phyloP scores from a whole-genome alignment of 1,140 invertebrate genomes.

The Gryllus bimaculatus region DNA sequence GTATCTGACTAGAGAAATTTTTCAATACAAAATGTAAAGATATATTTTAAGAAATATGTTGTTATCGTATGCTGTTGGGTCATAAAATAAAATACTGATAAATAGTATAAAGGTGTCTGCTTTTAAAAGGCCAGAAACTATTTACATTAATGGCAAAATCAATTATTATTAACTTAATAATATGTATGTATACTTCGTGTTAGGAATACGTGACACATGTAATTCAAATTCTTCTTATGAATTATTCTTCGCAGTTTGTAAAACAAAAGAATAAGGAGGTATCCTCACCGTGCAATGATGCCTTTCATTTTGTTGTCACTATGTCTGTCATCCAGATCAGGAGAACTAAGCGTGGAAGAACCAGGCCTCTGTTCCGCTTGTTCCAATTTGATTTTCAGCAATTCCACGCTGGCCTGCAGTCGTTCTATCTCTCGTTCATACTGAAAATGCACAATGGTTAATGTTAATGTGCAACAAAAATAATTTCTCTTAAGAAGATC shows the following conservation, averaged over 20 bases:
- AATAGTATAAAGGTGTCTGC: background rate
- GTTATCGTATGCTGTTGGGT: background rate
- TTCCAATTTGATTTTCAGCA: constrained; percentile 53
- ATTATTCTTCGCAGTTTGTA: too few relatives aligned
- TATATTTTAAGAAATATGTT: background rate
- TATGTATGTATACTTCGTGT: background rate
- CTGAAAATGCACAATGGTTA: constrained; percentile 29
- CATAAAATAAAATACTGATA: background rate
- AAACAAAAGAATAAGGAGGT: background rate
- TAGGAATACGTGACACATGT: background rate
- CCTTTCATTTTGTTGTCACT: constrained; percentile 67
- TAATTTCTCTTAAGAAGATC: background rate
- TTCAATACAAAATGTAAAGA: too few relatives aligned
- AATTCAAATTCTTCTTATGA: background rate
- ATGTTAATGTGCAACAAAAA: background rate
- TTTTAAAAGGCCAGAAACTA: background rate
- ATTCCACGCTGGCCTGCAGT: constrained; percentile 63
- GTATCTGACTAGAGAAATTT: too few relatives aligned
- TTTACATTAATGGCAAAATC: background rate
- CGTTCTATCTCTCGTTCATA: constrained; percentile 69
- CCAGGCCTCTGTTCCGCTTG: constrained; percentile 38
- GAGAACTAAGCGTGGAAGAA: constrained; percentile 11
- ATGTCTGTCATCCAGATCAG: constrained; percentile 35
- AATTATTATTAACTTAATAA: background rate
- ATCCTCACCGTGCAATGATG: constrained; percentile 60